Base-by-base conservation (phyloP, 2,113 vertebrate species). In the Mohoua ochrocephala region DNA sequence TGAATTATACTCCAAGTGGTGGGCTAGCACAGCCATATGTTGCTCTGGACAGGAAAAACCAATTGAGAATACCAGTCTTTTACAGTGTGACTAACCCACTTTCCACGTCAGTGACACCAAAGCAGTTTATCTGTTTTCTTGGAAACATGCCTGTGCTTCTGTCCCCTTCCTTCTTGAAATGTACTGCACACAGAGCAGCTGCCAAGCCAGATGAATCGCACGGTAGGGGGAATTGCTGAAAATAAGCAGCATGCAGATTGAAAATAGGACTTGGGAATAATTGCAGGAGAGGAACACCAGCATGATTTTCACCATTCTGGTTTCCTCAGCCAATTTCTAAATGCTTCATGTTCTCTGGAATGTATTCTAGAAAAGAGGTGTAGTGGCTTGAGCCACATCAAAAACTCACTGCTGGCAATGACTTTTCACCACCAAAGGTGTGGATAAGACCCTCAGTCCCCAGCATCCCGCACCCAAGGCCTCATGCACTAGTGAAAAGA, bases 91-190 rank as follows among this genome's bases (percentile, higher is more conserved):
- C 69, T 87, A 94, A 91, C 86, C 81, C 74, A 83, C 77, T 92
- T 96, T 79, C 53, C 39, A 91, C 44, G 8, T 95, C 84, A 93
- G 86, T 85, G 91, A 87, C 81, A 95, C 73, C 57, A 79, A 92
- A 95, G 80, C 52, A 88, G 69, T 95, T 97, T 94, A 94, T 94
- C 84, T 92, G 53, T 77, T 95, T 93, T 97, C 94, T 95, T 96
- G 92, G 95, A 97, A 94, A 93, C 53, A 15, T 53, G 94, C 77
- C 95, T 93, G 50, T 74, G 41, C 61, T 95, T 97, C 91, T 91
- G 71, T 76, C 91, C 89, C 37, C 33, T 91, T 93, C 81, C 80
- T 79, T 97, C 88, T 91, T 87, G 80, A 97, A 89, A 79, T 54
- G 28, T 87, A 79, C 73, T 82, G 47, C 21, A 42, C 61, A 53